A percentile compares a stretch with the other conserved stretches of the same genome.
Conservation (phyloP, 1,140 invertebrate species). For the Acromyrmex heyeri region DNA sequence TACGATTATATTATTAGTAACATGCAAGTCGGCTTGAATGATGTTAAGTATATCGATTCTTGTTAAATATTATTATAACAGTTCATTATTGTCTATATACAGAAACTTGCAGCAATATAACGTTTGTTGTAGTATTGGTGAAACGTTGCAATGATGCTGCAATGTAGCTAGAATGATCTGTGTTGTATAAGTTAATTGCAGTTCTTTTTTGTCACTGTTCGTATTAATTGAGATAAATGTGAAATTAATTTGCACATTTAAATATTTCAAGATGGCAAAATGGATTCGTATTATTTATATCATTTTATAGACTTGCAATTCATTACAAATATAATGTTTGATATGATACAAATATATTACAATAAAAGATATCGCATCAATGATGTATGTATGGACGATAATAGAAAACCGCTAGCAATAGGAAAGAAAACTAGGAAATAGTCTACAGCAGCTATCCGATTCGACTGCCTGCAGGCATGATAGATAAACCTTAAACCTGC, state of each 20-base stretch:
- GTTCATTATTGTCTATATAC: neutral
- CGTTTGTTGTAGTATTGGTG: too few relatives aligned
- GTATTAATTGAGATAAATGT: neutral
- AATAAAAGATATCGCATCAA: conserved; percentile 10
- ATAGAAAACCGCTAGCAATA: neutral
- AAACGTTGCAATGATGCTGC: too few relatives aligned
- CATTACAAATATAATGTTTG: neutral
- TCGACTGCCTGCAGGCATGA: conserved; percentile 32
- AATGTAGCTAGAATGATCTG: too few relatives aligned
- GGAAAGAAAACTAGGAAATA: conserved; percentile 1
- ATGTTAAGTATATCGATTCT: too few relatives aligned
- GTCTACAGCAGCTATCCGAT: conserved; percentile 7
- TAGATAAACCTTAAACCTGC: conserved; percentile 42
- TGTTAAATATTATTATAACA: neutral
- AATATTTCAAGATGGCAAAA: neutral
- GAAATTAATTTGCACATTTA: neutral
- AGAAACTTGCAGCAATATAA: too few relatives aligned
- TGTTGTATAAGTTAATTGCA: neutral
- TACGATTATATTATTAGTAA: too few relatives aligned
- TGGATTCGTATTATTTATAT: neutral
- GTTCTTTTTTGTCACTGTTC: neutral
- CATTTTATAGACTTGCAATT: neutral
- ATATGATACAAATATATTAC: neutral
- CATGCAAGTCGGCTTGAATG: too few relatives aligned
- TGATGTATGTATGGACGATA: neutral